These are phyloP conservation scores for Homarus americanus DNA, from an alignment of 1,140 invertebrate species.

Conservation along the genomic window DNA sequence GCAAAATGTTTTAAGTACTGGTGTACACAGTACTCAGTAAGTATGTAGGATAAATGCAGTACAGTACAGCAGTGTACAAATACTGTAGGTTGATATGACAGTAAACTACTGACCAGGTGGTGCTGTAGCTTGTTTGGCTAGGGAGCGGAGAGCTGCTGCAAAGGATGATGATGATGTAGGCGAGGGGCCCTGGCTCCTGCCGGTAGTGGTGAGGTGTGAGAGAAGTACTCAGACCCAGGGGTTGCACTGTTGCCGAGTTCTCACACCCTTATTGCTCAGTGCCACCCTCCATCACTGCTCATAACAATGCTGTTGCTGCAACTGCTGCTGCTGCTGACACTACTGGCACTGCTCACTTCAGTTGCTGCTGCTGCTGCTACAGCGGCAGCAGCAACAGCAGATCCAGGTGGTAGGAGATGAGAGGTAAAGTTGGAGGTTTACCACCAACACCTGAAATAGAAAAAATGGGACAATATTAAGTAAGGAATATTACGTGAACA, in stretches of 20 bases:
- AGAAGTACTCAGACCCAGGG: slow-evolving; percentile 51
- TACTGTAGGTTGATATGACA: neutral
- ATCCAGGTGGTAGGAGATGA: slow-evolving; percentile 56
- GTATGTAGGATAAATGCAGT: no score
- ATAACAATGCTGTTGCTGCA: slow-evolving; percentile 58
- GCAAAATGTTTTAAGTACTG: no score
- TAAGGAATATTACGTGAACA: no score
- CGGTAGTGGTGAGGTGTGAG: slow-evolving; percentile 63
- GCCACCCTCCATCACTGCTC: slow-evolving; percentile 30
- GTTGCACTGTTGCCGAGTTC: slow-evolving; percentile 65
- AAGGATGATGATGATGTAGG: slow-evolving; percentile 81
- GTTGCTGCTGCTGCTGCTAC: slow-evolving; percentile 54
- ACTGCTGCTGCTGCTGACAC: slow-evolving; percentile 45
- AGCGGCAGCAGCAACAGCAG: slow-evolving; percentile 56
- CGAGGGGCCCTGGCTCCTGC: slow-evolving; percentile 54
- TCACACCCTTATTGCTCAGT: slow-evolving; percentile 55
- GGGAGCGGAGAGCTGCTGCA: slow-evolving; percentile 87
- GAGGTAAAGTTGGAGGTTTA: slow-evolving; percentile 51
- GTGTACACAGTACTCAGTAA: no score
- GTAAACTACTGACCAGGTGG: slow-evolving; percentile 74
- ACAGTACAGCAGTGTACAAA: no score
- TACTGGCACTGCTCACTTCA: slow-evolving; percentile 27
- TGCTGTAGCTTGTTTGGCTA: slow-evolving; percentile 87
- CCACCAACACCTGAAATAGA: slow-evolving; percentile 57
- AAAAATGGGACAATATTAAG: no score